A percentile compares a stretch with the other conserved stretches of the same genome.
phyloP scores from a whole-genome alignment of 2,797 vertebrate species.

The Tenualosa thibaudeaui region DNA sequence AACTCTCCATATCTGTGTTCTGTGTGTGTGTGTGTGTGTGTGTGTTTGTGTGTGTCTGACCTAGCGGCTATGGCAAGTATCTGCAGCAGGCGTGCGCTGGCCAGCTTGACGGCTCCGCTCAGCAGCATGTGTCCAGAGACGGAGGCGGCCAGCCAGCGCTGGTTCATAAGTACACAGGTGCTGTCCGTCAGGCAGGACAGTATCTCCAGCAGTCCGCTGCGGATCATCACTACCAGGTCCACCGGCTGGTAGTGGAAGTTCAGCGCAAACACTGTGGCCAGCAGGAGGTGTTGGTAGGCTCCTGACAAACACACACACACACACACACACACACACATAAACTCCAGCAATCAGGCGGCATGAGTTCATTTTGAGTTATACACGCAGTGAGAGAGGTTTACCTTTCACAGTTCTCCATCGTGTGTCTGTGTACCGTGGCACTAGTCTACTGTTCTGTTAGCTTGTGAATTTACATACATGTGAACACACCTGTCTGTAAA shows the following conservation, averaged over 20 bases:
- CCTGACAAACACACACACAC: slow-evolving; percentile 56
- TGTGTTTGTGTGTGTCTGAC: slow-evolving; percentile 53
- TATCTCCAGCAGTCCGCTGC: slow-evolving; percentile 76
- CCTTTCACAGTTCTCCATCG: no score
- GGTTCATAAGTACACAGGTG: slow-evolving; percentile 75
- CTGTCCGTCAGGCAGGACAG: slow-evolving; percentile 77
- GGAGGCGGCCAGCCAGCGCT: slow-evolving; percentile 76
- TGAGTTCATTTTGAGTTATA: no score
- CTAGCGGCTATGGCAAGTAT: slow-evolving; percentile 80
- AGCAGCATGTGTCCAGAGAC: slow-evolving; percentile 70
- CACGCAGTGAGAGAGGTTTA: no score
- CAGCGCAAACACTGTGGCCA: slow-evolving; percentile 78
- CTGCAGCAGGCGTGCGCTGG: slow-evolving; percentile 77
- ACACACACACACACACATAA: background rate
- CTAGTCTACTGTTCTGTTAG: no score
- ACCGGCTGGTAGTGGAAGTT: slow-evolving; percentile 78
- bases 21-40: no score
- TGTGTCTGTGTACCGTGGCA: no score
- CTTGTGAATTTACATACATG: no score
- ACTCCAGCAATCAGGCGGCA: no score
- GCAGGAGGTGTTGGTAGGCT: slow-evolving; percentile 77
- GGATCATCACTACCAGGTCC: slow-evolving; percentile 77
- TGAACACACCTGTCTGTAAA: no score
- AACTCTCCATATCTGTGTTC: no score
- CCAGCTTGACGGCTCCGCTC: slow-evolving; percentile 71